These are phyloP conservation scores for Bursaphelenchus mucronatus DNA, from an alignment of 1,140 invertebrate species.

Conservation along the genomic window DNA sequence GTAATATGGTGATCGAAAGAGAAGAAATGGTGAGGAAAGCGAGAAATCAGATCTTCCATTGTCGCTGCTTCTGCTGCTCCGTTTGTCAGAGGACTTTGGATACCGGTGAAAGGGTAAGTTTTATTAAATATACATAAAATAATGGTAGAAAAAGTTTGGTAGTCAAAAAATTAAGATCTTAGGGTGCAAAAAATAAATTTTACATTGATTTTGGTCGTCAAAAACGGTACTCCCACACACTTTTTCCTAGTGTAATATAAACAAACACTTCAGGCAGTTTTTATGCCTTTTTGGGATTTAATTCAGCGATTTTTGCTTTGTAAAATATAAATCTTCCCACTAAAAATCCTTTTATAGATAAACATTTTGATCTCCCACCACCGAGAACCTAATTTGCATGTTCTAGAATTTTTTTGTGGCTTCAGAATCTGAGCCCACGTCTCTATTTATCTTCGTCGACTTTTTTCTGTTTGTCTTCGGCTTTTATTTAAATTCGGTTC, in stretches of 20 bases:
- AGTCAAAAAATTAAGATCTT: background rate
- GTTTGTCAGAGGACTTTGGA: conserved; percentile 91
- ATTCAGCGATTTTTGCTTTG: too few species aligned
- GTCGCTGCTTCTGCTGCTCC: conserved; percentile 95
- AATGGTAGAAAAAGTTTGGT: background rate
- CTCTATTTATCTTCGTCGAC: too few species aligned
- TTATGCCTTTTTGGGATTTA: too few species aligned
- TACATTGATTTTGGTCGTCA: background rate
- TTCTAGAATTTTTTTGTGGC: too few species aligned
- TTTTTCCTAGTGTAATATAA: background rate
- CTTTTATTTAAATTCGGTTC: too few species aligned
- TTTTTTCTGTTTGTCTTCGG: too few species aligned
- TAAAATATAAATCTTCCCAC: too few species aligned
- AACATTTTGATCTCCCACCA: too few species aligned
- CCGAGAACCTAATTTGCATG: too few species aligned
- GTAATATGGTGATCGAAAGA: conserved; percentile 86
- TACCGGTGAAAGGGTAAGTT: conserved; percentile 81
- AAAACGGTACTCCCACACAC: background rate
- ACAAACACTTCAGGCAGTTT: conserved; percentile 1
- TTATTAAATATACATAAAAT: background rate
- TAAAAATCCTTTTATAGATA: too few species aligned
- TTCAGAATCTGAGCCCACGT: too few species aligned
- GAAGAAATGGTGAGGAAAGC: conserved; percentile 90
- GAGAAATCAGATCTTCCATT: conserved; percentile 90
- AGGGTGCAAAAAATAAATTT: background rate